Evolutionary conservation across 2,113 vertebrate genomes (phyloP), one percentile per base, ranked within the genome.

Genomic region (Corydoras sp.): DNA sequence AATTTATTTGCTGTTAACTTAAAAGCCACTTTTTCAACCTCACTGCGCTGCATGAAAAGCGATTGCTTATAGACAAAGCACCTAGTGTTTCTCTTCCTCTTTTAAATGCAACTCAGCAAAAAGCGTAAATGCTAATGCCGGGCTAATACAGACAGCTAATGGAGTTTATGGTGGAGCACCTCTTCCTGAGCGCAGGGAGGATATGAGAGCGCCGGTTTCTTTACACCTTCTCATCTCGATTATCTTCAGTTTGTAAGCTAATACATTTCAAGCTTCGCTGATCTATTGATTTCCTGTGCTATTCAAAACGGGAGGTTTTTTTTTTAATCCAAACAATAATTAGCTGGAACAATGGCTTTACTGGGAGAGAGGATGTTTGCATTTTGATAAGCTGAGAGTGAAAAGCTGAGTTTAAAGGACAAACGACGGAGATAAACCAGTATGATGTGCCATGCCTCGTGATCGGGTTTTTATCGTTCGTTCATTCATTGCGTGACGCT

Each of bases 251-350:
- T 73, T 85, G 84, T 85, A 85, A 87, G 85, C 85, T 88, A 87
- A 88, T 90, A 86, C 83, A 87, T 86, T 86, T 88, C 84, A 83
- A 86, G 89, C 82, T 83, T 82, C 82, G 82, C 84, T 86, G 86
- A 90, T 83, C 80, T 87, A 90, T 90, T 81, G 89, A 91, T 90
- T 83, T 73, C 15, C 56, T 49, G 71, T 72, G 75, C 74, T 82
- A 81, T 80, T 81, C 81, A 82, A 78, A 86, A 85, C 83, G 78
- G 74, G 86, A 76, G 18, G 18, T 1, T 85, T 84, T 83, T 67
- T 73, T 87, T 88, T 79, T 81, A 50, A 53, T 53, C 51, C 73
- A 82, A 74, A 77, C 79, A 81, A 69, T 81, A 81, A 86, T 84
- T 80, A 87, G 81, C 82, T 55, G 54, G 54, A 66, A 80, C 80